These are phyloP conservation scores for Phaethornis superciliosus DNA, from an alignment of 2,113 vertebrate genomes.

Conservation along the genomic window DNA sequence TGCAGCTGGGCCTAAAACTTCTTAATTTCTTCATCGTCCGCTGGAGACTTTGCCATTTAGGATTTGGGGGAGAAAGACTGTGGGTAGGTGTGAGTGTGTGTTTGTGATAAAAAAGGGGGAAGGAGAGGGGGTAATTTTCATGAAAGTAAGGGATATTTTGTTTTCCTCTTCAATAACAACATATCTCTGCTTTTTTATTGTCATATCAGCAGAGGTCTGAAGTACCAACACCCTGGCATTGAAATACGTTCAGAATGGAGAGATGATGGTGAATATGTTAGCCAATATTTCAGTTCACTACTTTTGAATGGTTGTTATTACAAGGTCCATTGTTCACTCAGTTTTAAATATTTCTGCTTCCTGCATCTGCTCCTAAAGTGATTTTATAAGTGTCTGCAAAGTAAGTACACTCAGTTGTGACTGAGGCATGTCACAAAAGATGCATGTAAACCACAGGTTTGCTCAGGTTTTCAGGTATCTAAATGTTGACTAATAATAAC, in stretches of 20 bases:
- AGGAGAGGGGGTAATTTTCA: background rate
- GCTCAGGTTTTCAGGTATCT: background rate
- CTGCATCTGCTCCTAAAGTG: background rate
- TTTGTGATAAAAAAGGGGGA: accelerated
- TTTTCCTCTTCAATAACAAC: background rate
- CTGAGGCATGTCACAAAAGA: background rate
- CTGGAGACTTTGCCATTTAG: background rate
- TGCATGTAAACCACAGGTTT: background rate
- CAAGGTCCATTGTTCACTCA: background rate
- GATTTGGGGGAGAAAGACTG: background rate
- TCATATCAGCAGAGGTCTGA: background rate
- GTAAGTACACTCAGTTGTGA: background rate
- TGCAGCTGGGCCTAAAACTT: background rate
- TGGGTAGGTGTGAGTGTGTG: accelerated
- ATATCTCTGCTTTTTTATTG: background rate
- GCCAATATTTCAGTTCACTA: background rate
- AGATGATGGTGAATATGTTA: background rate
- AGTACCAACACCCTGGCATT: background rate
- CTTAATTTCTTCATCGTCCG: background rate
- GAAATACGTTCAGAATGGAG: background rate
- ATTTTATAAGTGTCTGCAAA: background rate
- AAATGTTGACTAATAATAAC: background rate
- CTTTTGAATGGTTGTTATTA: background rate
- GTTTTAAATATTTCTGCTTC: background rate
- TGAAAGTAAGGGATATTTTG: background rate